Evolutionary conservation across 2,797 vertebrate species (phyloP).

Genomic region (Luscinia luscinia): DNA sequence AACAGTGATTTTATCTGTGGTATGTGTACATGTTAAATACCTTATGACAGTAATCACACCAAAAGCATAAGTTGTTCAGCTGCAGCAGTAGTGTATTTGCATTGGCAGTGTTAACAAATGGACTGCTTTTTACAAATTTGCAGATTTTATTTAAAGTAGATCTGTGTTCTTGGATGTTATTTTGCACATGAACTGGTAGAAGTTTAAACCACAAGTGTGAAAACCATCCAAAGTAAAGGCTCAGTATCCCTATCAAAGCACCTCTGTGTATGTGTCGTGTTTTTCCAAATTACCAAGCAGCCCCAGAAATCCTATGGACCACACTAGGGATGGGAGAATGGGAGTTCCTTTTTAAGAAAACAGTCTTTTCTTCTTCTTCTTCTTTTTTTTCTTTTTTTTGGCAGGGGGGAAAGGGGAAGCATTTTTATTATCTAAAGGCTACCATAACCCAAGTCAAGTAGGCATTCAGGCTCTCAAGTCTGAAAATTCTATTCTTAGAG

Average conservation of each 20-base stretch:
- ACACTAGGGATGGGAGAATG: not conserved
- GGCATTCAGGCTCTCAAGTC: not conserved
- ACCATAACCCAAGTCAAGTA: not conserved
- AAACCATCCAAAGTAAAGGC: not conserved
- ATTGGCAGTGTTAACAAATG: conserved; percentile 6
- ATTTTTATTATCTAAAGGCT: not conserved
- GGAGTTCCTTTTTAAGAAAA: not conserved
- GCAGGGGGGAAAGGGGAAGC: rapidly evolving
- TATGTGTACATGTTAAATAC: not conserved
- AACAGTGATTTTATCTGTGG: not conserved
- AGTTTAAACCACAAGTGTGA: conserved; percentile 29
- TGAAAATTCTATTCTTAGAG: not conserved
- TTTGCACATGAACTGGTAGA: not conserved
- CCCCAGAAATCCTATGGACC: not conserved
- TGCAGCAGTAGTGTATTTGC: not conserved
- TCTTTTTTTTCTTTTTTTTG: too few species aligned
- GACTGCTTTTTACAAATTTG: not conserved
- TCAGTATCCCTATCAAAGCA: not conserved
- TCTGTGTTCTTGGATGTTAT: not conserved
- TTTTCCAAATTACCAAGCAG: not conserved
- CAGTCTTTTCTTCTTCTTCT: not conserved
- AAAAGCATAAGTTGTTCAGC: not conserved
- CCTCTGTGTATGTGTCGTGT: not conserved
- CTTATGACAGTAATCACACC: not conserved
- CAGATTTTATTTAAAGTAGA: conserved; percentile 24